Evolutionary conservation across 1,140 invertebrate genomes (phyloP), one percentile per base, ranked within the genome.

Genomic region (Ericerus pela): DNA sequence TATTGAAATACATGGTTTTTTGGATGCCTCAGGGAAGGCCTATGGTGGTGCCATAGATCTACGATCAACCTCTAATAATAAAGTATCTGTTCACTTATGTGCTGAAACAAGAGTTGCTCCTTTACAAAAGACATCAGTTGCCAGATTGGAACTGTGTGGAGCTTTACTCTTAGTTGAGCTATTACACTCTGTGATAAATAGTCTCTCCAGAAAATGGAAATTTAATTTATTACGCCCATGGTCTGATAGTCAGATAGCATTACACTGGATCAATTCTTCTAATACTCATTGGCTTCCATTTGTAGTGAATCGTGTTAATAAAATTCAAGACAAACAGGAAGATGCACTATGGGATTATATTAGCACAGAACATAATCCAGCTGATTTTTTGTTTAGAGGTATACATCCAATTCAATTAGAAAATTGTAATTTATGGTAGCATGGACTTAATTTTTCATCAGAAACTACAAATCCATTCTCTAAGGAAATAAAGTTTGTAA

Each of bases 61-160:
- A 1, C 43, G 18, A 2, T 54, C 62, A 33, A 36, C 41, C 24
- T 24, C 54, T 6, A 53, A 47, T 2, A 14, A 54, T 11, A 41
- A 41, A 8, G 29, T 61, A 2, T 53, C 47, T 4, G 38, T 59
- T 2, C 29, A 41, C n/a, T 57, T 59, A 2, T 53, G 36, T 22
- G 54, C 57, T 0, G 63, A 62, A 53, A 58, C 61, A 12, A 54
- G 59, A 31, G 53, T 62, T 0, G 53, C 59, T 16, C 60, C 63
- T 12, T 28, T 62, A 20, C 62, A 63, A 18, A 36, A n/a, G 0
- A 47, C 60, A 1, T 67, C 69, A n/a, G 63, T 77, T 24, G 73
- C 75, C 6, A 51, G 70, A 58, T 60, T 76, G 20, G 75, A 76
- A 62, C 60, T 76, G 16, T 66, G 62, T 53, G 72, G 65, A 11